phyloP scores from a whole-genome alignment of 2,888 invertebrate genomes.

The Cylloceria caligata region DNA sequence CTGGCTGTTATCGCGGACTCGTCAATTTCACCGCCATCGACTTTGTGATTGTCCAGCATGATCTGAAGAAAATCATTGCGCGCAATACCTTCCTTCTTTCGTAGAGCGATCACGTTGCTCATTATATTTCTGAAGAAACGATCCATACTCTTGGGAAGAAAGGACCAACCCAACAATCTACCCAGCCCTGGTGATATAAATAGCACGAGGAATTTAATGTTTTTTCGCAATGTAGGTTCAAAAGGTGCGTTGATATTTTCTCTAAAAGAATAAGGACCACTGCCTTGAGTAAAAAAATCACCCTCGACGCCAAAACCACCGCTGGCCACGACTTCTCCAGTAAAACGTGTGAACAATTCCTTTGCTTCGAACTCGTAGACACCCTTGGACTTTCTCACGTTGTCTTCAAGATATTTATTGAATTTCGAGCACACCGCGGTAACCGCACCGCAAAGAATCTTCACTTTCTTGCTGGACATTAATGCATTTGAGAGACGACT shows the following conservation, averaged over 20 bases:
- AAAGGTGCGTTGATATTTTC: conserved; percentile 67
- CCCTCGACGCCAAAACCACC: conserved; percentile 76
- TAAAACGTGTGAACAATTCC: conserved; percentile 70
- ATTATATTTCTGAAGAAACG: conserved; percentile 73
- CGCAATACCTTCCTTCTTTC: conserved; percentile 75
- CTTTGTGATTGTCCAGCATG: conserved; percentile 78
- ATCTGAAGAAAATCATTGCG: conserved; percentile 85
- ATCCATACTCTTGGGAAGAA: conserved; percentile 70
- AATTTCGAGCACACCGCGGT: conserved; percentile 72
- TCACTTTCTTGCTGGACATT: conserved; percentile 51
- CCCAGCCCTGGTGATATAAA: conserved; percentile 68
- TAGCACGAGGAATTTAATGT: conserved; percentile 32
- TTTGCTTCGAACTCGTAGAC: conserved; percentile 75
- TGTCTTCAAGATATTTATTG: conserved; percentile 37
- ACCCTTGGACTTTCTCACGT: conserved; percentile 24
- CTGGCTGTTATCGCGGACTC: conserved; percentile 54
- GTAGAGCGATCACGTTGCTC: conserved; percentile 68
- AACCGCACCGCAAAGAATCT: conserved; percentile 74
- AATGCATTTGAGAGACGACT: conserved; percentile 54
- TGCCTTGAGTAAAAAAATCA: conserved; percentile 71
- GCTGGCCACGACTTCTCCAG: conserved; percentile 75
- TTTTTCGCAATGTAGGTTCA: conserved; percentile 42
- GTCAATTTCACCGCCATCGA: conserved; percentile 72
- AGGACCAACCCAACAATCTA: conserved; percentile 35
- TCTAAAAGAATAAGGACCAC: conserved; percentile 52